Conservation (phyloP, 2,888 invertebrate species). For the Minunthozetes semirufus region DNA sequence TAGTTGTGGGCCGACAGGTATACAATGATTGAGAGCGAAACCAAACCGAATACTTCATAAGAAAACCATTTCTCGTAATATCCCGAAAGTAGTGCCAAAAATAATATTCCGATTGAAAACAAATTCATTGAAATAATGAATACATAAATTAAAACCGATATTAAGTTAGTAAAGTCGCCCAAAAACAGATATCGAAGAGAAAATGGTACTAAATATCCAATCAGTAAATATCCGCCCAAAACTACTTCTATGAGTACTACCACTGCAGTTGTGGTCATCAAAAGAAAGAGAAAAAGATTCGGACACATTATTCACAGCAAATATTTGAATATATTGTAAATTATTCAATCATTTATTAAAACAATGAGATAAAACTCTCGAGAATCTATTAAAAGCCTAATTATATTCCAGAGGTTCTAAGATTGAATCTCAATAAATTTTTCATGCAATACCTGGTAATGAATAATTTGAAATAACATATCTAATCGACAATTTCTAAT, state of each 20-base stretch:
- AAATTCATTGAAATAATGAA: neutral
- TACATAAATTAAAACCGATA: neutral
- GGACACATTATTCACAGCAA: neutral
- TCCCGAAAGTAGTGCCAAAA: neutral
- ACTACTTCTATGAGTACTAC: neutral
- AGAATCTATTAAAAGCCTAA: too few species aligned
- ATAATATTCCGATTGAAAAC: neutral
- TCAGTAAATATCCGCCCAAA: neutral
- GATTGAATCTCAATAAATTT: too few species aligned
- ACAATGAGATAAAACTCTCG: too few species aligned
- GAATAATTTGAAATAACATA: too few species aligned
- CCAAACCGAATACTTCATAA: neutral
- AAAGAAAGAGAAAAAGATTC: neutral
- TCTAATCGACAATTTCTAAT: too few species aligned
- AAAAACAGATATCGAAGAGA: neutral
- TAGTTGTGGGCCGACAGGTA: neutral
- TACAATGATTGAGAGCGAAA: neutral
- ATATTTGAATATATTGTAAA: too few species aligned
- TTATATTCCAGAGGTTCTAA: too few species aligned
- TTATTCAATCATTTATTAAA: too few species aligned
- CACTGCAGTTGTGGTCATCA: neutral
- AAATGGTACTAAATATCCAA: neutral
- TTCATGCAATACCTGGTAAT: too few species aligned
- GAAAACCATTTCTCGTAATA: constrained; percentile 21
- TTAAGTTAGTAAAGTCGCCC: neutral